phyloP scores from a whole-genome alignment of 2,797 vertebrate species.

The Echiichthys vipera region DNA sequence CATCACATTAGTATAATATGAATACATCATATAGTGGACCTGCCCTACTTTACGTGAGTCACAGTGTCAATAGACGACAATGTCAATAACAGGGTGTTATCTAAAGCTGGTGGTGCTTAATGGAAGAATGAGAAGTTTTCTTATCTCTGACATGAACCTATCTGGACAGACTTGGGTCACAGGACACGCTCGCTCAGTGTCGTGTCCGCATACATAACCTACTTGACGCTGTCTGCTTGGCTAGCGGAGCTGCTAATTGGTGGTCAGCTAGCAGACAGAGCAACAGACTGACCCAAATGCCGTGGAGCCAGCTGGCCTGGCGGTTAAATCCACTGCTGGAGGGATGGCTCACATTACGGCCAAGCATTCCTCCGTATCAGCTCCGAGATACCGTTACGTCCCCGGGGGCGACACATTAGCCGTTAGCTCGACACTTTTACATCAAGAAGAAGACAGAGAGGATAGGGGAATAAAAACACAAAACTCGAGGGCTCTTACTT shows the following conservation, averaged over 20 bases:
- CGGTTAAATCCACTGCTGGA: constrained; percentile 61
- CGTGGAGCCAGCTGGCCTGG: constrained; percentile 69
- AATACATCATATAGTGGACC: background rate
- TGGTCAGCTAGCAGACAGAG: constrained; percentile 61
- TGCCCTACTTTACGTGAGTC: constrained; percentile 24
- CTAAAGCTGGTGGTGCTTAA: background rate
- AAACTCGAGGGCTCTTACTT: constrained; percentile 85
- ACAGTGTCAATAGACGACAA: constrained; percentile 3
- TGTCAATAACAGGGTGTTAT: constrained; percentile 14
- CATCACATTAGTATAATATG: background rate
- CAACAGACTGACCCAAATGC: constrained; percentile 71
- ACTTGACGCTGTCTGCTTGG: constrained; percentile 31
- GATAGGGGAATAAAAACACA: background rate
- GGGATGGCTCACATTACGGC: constrained; percentile 56
- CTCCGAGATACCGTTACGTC: constrained; percentile 9
- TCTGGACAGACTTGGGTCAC: constrained; percentile 2
- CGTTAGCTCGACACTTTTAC: constrained; percentile 42
- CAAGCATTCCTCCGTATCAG: constrained; percentile 48
- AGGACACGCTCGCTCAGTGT: background rate
- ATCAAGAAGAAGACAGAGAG: background rate
- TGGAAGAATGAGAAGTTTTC: background rate
- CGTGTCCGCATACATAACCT: constrained; percentile 24
- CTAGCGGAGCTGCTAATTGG: constrained; percentile 68
- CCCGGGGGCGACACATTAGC: constrained; percentile 1
- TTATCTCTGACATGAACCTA: background rate